Evolutionary conservation across 2,797 vertebrate genomes (phyloP).

Genomic region (Anabas testudineus): DNA sequence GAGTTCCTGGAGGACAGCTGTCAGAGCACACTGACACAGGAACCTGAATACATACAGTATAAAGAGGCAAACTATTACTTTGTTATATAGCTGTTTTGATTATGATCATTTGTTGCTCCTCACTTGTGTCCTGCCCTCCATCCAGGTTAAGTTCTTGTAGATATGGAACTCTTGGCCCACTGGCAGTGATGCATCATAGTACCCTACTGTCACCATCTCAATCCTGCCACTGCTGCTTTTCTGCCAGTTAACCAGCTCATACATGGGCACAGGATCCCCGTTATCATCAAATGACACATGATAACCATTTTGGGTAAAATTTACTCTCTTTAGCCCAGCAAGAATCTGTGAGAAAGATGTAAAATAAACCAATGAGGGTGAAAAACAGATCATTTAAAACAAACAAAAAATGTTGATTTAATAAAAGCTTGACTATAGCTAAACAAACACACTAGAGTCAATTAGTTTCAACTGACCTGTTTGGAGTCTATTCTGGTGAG

Average conservation of each 20-base stretch:
- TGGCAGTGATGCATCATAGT: conserved; percentile 73
- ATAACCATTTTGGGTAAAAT: no score
- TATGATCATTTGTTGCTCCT: neutral
- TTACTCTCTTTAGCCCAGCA: conserved; percentile 81
- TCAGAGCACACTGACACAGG: conserved; percentile 77
- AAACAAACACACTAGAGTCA: no score
- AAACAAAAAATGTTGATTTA: no score
- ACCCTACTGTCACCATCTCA: conserved; percentile 74
- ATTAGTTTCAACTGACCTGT: no score
- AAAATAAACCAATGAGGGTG: no score
- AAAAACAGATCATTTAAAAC: no score
- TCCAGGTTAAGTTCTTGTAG: conserved; percentile 70
- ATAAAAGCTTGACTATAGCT: no score
- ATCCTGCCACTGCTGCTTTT: conserved; percentile 49
- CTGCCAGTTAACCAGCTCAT: conserved; percentile 84
- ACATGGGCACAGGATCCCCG: no score
- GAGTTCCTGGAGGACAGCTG: conserved; percentile 76
- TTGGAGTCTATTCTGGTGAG: no score
- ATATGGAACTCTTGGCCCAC: no score
- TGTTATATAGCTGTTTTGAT: neutral
- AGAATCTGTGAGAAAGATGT: conserved; percentile 73
- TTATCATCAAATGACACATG: no score
- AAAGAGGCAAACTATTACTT: neutral
- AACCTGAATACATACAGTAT: conserved; percentile 54
- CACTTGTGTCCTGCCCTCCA: conserved; percentile 60